phyloP scores from a whole-genome alignment of 2,113 vertebrate genomes.

The Puffinus mauretanicus region DNA sequence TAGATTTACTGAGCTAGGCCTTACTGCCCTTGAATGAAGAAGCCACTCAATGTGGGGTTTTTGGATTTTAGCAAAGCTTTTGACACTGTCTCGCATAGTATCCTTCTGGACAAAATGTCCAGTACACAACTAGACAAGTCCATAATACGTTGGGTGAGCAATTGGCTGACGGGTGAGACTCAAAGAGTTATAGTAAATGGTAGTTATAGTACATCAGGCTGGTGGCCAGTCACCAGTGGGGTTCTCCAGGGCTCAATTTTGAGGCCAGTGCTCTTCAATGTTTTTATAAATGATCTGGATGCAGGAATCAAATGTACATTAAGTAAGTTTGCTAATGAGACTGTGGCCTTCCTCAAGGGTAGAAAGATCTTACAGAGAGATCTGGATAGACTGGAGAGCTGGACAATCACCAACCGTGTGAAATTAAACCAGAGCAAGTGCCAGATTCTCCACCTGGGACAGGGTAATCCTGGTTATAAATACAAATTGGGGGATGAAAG shows the following conservation, averaged over 20 bases:
- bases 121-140: neutral
- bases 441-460: neutral
- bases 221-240: rapidly evolving
- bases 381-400: neutral
- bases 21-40: neutral
- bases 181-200: neutral
- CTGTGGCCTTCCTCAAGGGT: rapidly evolving
- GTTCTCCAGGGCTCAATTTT: neutral
- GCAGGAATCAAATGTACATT: neutral
- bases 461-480: neutral
- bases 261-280: neutral
- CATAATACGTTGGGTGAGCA: neutral
- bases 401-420: neutral
- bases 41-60: rapidly evolving
- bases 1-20: neutral
- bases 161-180: rapidly evolving
- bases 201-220: neutral
- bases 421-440: neutral
- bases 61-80: neutral
- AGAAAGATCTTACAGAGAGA: neutral
- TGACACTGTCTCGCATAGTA: rapidly evolving
- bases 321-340: neutral
- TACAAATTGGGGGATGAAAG: neutral
- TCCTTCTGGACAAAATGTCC: neutral
- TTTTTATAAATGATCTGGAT: neutral